Evolutionary conservation across 2,113 vertebrate species (phyloP).

Genomic region (Ramphastos sulfuratus): DNA sequence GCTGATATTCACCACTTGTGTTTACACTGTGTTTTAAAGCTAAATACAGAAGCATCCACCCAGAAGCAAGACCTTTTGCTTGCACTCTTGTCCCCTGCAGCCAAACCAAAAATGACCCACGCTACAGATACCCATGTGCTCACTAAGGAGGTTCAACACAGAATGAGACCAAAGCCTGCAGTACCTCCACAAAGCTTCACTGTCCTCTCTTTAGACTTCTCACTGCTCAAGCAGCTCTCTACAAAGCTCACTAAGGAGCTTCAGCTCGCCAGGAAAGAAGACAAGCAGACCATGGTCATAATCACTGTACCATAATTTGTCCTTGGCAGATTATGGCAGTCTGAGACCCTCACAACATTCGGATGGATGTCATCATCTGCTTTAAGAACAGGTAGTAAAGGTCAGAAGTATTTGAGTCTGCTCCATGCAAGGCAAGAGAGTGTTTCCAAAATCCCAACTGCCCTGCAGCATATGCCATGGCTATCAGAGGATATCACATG

Average conservation of each 20-base stretch:
- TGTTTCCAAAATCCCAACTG: accelerated
- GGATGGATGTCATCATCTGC: accelerated
- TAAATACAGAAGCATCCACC: conserved; percentile 6
- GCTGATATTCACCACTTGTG: not conserved
- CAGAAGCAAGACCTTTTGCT: not conserved
- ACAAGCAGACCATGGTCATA: accelerated
- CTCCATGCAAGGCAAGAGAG: not conserved
- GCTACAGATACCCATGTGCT: not conserved
- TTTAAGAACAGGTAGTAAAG: accelerated
- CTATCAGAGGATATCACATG: accelerated
- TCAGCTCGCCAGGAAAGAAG: not conserved
- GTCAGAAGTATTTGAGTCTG: not conserved
- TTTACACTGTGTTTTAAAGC: not conserved
- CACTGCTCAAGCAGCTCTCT: not conserved
- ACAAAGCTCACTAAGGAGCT: not conserved
- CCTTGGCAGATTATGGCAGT: accelerated
- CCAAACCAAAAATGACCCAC: conserved; percentile 2
- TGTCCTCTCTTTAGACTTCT: not conserved
- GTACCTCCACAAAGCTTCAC: not conserved
- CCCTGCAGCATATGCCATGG: accelerated
- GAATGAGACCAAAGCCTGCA: not conserved
- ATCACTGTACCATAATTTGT: accelerated
- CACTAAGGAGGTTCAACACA: not conserved
- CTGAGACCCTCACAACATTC: accelerated
- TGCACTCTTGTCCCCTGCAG: not conserved